Base-by-base conservation (phyloP, 2,113 vertebrate genomes). In the Thunnus maccoyii region DNA sequence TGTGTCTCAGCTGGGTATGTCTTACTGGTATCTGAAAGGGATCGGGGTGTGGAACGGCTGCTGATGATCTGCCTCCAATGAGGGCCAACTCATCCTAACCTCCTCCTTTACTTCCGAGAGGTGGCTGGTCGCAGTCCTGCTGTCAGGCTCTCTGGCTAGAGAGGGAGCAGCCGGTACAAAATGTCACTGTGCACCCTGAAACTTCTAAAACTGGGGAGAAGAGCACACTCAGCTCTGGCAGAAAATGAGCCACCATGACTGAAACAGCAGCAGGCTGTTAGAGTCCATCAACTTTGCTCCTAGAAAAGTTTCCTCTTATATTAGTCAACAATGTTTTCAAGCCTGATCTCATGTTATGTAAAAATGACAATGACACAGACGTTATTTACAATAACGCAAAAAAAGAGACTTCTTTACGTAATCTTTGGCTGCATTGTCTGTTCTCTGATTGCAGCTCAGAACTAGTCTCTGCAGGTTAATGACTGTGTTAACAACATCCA, bases 1-100 rank as follows among this genome's bases (percentile, higher is more conserved):
- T 89, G 89, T 78, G 85, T 75, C 91, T 91, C 90, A 88, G 90
- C 89, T 84, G 91, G 87, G 85, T 79, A 72, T 78, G 85, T 87
- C 86, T 92, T 77, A 51, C 84, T 83, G 88, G 82, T 85, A 66
- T 15, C 57, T 82, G 82, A 58, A 78, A 75, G 78, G 30, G 67
- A 84, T 70, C 58, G 6, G 84, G 61, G 85, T 44, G 83, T 36
- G 76, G 85, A 83, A 55, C 80, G 75, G 82, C 82, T 84, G 88
- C 80, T 84, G 87, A 86, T 72, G 89, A 89, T 88, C 83, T 65
- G 81, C 88, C 87, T 83, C 72, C 5, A 51, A 72, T 22, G n/a
- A 66, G 73, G 71, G 86, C 76, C 84, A 82, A 82, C 70, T 88
- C 86, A 75, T 58, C 58, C 70, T 71, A 44, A 67, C 72, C 81